Base-by-base conservation (phyloP, 2,113 vertebrate species). In the Barbus barbus region DNA sequence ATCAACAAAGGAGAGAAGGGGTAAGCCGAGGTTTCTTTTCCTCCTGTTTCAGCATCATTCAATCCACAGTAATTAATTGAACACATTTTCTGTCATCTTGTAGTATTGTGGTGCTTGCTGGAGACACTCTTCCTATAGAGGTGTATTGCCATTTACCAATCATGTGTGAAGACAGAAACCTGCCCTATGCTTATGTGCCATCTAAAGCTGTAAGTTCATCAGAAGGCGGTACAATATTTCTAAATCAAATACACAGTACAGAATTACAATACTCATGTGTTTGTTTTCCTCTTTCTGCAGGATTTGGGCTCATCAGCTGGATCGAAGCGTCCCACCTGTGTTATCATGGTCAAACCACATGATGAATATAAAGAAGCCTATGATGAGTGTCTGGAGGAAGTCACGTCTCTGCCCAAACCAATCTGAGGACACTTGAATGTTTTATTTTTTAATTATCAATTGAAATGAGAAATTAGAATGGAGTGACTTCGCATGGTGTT, bases 1-100 rank as follows among this genome's bases (percentile, higher is more conserved):
- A 94, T 99, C 90, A 98, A 98, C 91, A 99, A 98, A 88, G 98
- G 98, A 65, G 98, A 99, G 91, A 98, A 95, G 63, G 98, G 98
- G 97, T 99, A 90, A 96, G 95, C 11, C 7, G 20, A 3, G 20
- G 4, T 22, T 58, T 3, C 38, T 36, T 20, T 12, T 14, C 28
- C 13, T 71, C 9, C 0, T 31, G 8, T 80, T 80, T 41, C 7
- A n/a, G 31, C 18, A 5, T 31, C 4, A 22, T 48, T 51, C 48
- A 24, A 1, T 11, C n/a, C n/a, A n/a, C 38, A 36, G 5, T 36
- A 6, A 1, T 36, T 6, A 6, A 5, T 7, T 6, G 1, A 18
- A 56, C 38, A 18, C 46, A 16, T 24, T 79, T 33, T 81, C 9
- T 81, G 2, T 79, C n/a, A 76, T 61, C 48, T 69, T 53, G 38